These are phyloP conservation scores for Dicyrtomina minuta DNA, from an alignment of 2,888 invertebrate genomes.

Conservation along the genomic window DNA sequence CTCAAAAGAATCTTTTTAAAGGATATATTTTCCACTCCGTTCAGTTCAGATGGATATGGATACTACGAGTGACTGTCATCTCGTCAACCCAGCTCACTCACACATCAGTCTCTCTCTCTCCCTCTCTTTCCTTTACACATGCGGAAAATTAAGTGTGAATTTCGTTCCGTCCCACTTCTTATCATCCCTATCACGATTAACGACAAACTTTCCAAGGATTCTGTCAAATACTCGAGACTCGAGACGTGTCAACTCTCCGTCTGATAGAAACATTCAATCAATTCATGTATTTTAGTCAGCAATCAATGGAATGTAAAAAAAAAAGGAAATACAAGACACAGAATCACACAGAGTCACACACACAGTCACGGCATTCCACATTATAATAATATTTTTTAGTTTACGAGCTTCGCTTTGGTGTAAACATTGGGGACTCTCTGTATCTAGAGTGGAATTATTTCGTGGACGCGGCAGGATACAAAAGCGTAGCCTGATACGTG, in stretches of 20 bases:
- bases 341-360: too few species aligned
- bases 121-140: neutral
- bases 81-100: neutral
- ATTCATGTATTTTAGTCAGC: neutral
- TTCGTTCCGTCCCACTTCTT: conserved; percentile 1
- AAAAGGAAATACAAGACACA: too few species aligned
- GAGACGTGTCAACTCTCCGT: conserved; percentile 18
- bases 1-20: neutral
- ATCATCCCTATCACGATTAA: conserved; percentile 10
- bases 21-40: neutral
- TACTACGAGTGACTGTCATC: neutral
- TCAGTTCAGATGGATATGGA: neutral
- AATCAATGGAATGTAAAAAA: too few species aligned
- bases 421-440: too few species aligned
- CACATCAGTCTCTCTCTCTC: neutral
- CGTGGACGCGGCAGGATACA: too few species aligned
- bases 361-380: too few species aligned
- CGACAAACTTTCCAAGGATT: conserved; percentile 20
- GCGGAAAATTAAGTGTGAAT: conserved; percentile 7
- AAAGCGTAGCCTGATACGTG: too few species aligned
- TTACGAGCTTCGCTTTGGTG: too few species aligned
- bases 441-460: too few species aligned
- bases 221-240: conserved; percentile 16
- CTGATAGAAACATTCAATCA: conserved; percentile 14
- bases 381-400: too few species aligned